Evolutionary conservation across 2,888 invertebrate species (phyloP), one percentile per base, ranked within the genome.

Genomic region (Archips xylosteana): DNA sequence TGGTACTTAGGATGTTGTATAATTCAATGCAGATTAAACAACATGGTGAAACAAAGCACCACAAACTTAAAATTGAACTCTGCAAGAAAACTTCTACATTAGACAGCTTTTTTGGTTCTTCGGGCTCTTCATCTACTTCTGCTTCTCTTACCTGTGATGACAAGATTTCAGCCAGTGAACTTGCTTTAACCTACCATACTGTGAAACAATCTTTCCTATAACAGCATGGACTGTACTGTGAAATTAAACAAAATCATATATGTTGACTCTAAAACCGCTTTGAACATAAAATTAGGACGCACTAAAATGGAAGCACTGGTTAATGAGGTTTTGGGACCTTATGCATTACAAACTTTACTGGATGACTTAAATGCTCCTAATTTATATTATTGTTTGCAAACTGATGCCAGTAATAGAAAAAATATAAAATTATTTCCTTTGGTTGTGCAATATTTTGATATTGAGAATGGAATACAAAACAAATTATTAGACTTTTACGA

Each of bases 401-500:
- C 13, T 36, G 45, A 63, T 63, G 39, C 36, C 45, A 15, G 15
- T 15, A 63, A 42, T 63, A 63, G 39, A 10, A 13, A n/a, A 39
- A 34, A 32, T 34, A 39, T 61, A 8, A 61, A n/a, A 34, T 8
- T n/a, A 13, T 64, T 64, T 9, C 64, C 64, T 49, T 74, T 75
- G 4, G 51, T 51, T n/a, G 75, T 78, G 71, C 77, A 71, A 75
- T 71, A 75, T 69, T 70, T 67, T 63, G 54, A 63, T 68, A 54
- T 73, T 57, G 51, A 73, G 51, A 67, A 80, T 70, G 78, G 78
- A 0, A 80, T 80, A 13, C 71, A 81, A 75, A 76, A 77, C 34
- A 80, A 81, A 77, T n/a, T 54, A 51, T 36, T 82, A 66, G 80
- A 81, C 74, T 80, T 80, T 78, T 80, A 80, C 68, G 81, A 80